These are phyloP conservation scores for Dipus sagitta DNA, from an alignment of 2,797 vertebrate species.

Conservation along the genomic window DNA sequence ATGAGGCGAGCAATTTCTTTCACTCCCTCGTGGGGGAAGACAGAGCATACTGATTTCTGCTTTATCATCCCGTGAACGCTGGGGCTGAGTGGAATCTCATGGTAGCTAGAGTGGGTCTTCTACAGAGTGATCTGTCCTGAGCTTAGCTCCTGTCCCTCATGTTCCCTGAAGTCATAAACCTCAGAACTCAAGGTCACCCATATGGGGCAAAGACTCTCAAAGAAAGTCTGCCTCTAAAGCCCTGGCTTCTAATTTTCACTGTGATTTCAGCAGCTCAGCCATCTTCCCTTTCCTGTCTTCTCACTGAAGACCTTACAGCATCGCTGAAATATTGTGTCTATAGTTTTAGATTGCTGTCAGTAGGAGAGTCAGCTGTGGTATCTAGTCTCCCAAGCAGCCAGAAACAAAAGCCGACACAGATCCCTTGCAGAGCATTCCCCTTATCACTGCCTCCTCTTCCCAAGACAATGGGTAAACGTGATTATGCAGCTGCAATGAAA, in stretches of 20 bases:
- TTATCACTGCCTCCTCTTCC: background rate
- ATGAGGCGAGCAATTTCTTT: background rate
- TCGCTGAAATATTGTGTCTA: background rate
- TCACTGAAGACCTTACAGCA: background rate
- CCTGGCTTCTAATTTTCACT: background rate
- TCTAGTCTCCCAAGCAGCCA: background rate
- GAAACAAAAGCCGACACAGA: constrained; percentile 29
- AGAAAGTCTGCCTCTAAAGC: background rate
- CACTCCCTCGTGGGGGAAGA: background rate
- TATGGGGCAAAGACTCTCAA: background rate
- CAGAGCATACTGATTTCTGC: background rate
- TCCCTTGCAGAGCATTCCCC: background rate
- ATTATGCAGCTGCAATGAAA: constrained; percentile 48
- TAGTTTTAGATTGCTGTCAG: constrained; percentile 25
- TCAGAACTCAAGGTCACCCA: background rate
- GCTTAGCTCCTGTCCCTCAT: background rate
- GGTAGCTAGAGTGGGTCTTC: background rate
- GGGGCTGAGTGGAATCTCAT: background rate
- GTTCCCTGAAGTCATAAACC: background rate
- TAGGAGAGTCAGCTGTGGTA: constrained; percentile 9
- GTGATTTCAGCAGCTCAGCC: background rate
- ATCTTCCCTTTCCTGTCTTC: background rate
- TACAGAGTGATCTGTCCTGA: background rate
- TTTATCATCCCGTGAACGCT: rapidly evolving
- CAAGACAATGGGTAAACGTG: background rate